These are phyloP conservation scores for Vannuccia rotundouncinata DNA, from an alignment of 2,888 invertebrate species.

Conservation along the genomic window DNA sequence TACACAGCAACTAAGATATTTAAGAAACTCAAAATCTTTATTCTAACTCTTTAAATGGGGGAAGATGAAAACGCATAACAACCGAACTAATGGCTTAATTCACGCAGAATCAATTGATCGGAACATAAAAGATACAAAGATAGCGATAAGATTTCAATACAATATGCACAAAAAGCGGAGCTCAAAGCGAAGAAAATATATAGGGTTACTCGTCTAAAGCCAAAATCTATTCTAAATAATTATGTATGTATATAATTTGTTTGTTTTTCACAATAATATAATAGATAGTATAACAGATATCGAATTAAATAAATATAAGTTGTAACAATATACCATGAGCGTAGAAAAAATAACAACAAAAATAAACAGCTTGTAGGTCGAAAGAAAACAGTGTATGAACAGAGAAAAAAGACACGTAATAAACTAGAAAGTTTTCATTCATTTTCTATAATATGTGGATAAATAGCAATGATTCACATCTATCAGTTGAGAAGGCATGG, in stretches of 20 bases:
- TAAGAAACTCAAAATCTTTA: constrained; percentile 1
- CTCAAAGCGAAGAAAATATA: constrained; percentile 23
- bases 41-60: background rate
- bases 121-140: background rate
- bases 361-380: constrained; percentile 22
- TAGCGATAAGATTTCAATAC: background rate
- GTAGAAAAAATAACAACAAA: constrained; percentile 26
- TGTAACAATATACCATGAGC: constrained; percentile 2
- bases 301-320: constrained; percentile 12
- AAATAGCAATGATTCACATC: background rate
- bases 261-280: background rate
- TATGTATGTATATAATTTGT: background rate
- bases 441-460: background rate
- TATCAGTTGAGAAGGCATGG: background rate
- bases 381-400: constrained; percentile 5
- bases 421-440: background rate
- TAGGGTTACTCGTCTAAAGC: constrained; percentile 11
- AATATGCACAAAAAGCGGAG: background rate
- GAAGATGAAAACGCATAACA: background rate
- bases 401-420: constrained; percentile 1
- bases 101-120: background rate
- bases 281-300: background rate
- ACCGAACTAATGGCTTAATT: background rate
- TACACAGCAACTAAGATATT: constrained; percentile 24
- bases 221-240: constrained; percentile 21